phyloP scores from a whole-genome alignment of 2,113 vertebrate species.

The Spea multiplicata region DNA sequence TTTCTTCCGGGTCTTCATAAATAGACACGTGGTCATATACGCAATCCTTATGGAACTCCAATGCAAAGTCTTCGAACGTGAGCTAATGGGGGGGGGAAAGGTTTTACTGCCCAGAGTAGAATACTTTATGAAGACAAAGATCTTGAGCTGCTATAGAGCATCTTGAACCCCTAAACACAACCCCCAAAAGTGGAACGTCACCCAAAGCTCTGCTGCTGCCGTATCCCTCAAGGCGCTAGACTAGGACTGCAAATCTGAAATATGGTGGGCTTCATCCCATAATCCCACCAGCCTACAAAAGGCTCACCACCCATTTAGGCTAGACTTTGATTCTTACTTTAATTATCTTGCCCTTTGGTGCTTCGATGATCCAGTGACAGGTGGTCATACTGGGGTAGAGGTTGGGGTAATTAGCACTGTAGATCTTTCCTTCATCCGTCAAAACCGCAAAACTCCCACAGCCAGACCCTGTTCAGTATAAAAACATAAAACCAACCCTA shows the following conservation, averaged over 20 bases:
- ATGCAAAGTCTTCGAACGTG: slow-evolving; percentile 45
- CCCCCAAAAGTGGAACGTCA: too few species aligned
- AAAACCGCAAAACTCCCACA: slow-evolving; percentile 42
- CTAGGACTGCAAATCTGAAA: too few species aligned
- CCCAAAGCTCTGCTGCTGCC: too few species aligned
- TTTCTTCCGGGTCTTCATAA: slow-evolving; percentile 29
- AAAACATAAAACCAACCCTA: not conserved
- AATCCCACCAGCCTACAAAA: too few species aligned
- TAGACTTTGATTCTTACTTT: slow-evolving; percentile 50
- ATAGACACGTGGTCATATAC: slow-evolving; percentile 13
- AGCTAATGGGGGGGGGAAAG: slow-evolving; percentile 26
- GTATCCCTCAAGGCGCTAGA: too few species aligned
- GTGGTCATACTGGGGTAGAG: slow-evolving; percentile 46
- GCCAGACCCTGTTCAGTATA: not conserved
- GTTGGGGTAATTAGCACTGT: slow-evolving; percentile 55
- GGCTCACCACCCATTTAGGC: too few species aligned
- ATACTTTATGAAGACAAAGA: too few species aligned
- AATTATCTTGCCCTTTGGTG: slow-evolving; percentile 46
- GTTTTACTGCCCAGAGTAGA: too few species aligned
- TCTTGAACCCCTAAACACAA: too few species aligned
- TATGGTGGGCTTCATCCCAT: too few species aligned
- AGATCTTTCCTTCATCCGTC: slow-evolving; percentile 51
- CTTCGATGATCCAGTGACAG: slow-evolving; percentile 55
- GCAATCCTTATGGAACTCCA: slow-evolving; percentile 19
- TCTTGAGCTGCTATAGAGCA: too few species aligned